Percentiles rank a stretch among this genome's conserved stretches.
Evolutionary conservation across 2,888 invertebrate genomes (phyloP).

Genomic region (Flabesymbios commensalis): DNA sequence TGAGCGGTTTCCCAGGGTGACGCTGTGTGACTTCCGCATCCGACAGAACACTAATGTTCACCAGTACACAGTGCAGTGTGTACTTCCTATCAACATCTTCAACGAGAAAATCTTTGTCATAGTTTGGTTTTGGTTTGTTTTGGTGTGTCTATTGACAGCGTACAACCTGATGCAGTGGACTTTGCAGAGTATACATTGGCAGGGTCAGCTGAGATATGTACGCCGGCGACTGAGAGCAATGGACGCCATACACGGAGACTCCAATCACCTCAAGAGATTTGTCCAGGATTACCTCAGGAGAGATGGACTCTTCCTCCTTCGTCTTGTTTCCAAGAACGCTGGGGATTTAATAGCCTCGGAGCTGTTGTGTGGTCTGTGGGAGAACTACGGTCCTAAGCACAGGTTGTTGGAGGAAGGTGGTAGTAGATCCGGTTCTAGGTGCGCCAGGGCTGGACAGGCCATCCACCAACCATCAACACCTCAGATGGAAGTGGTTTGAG

Average conservation of each 20-base stretch:
- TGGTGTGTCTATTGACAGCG: slow-evolving; percentile 47
- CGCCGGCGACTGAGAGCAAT: slow-evolving; percentile 18
- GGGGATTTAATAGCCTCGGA: slow-evolving; percentile 53
- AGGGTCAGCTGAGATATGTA: slow-evolving; percentile 20
- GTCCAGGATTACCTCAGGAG: slow-evolving; percentile 51
- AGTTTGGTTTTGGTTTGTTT: slow-evolving; percentile 55
- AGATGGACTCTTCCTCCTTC: slow-evolving; percentile 57
- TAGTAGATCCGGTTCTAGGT: background rate
- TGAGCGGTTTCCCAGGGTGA: slow-evolving; percentile 58
- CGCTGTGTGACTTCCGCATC: slow-evolving; percentile 60
- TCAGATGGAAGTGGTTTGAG: no score
- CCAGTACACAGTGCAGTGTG: slow-evolving; percentile 61
- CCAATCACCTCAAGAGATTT: slow-evolving; percentile 46
- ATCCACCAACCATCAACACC: no score
- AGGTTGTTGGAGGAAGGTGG: background rate
- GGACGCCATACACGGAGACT: slow-evolving; percentile 38
- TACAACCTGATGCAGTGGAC: slow-evolving; percentile 62
- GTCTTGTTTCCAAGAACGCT: slow-evolving; percentile 57
- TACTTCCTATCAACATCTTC: slow-evolving; percentile 49
- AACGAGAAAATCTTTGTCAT: slow-evolving; percentile 61
- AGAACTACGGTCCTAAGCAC: slow-evolving; percentile 43
- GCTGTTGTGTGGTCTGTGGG: slow-evolving; percentile 47
- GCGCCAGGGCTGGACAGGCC: no score
- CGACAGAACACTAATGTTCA: slow-evolving; percentile 61
- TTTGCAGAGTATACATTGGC: slow-evolving; percentile 16